Evolutionary conservation across 2,888 invertebrate species (phyloP).

Genomic region (Leistus spinibarbis): DNA sequence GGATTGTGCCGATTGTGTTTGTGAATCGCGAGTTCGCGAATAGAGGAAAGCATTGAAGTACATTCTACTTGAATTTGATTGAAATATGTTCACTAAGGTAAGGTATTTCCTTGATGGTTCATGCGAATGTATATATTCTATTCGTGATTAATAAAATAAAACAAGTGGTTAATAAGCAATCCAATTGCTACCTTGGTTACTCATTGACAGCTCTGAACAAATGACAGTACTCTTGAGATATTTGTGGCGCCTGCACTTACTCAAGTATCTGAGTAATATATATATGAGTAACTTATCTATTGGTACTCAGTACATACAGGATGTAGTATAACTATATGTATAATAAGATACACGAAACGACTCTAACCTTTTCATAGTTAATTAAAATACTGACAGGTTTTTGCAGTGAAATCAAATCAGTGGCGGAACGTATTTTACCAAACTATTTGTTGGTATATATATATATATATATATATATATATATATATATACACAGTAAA

Average conservation of each 20-base stretch:
- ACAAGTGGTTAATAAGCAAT: not conserved
- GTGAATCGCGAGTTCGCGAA: too few relatives aligned
- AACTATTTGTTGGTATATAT: too few relatives aligned
- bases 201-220: not conserved
- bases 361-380: not conserved
- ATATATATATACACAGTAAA: too few relatives aligned
- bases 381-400: not conserved
- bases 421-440: not conserved
- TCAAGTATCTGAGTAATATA: not conserved
- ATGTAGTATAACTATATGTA: not conserved
- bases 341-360: not conserved
- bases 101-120: not conserved
- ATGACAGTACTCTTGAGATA: not conserved
- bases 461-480: too few relatives aligned
- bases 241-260: not conserved
- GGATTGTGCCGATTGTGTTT: too few relatives aligned
- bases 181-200: not conserved
- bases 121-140: too few relatives aligned
- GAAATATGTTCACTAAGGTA: not conserved
- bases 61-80: too few relatives aligned
- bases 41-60: too few relatives aligned
- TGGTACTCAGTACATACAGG: not conserved
- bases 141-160: not conserved
- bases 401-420: not conserved
- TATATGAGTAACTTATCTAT: not conserved